Evolutionary conservation across 2,888 invertebrate genomes (phyloP).

Genomic region (Drosophila hawaiiensis): DNA sequence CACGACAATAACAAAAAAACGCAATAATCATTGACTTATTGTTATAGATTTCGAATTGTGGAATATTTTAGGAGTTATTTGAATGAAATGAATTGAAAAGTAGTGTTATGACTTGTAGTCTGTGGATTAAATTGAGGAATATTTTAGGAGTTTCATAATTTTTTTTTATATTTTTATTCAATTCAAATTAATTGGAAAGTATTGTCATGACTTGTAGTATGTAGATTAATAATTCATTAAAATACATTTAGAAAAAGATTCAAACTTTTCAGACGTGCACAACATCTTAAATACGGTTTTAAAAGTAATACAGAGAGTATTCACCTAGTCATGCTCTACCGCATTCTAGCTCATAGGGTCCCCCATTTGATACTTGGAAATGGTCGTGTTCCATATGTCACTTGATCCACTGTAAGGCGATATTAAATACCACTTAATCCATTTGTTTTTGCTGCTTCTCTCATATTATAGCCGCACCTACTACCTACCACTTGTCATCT

Average conservation of each 20-base stretch:
- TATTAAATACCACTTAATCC: constrained; percentile 36
- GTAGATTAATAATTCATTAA: neutral
- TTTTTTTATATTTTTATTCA: neutral
- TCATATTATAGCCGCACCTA: constrained; percentile 11
- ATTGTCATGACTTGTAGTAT: neutral
- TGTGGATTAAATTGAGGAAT: neutral
- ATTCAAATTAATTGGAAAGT: neutral
- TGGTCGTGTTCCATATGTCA: constrained; percentile 18
- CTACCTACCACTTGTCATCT: constrained; percentile 45
- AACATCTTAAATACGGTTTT: neutral
- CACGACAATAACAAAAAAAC: neutral
- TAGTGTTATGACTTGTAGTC: neutral
- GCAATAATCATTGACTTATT: neutral
- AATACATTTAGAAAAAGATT: neutral
- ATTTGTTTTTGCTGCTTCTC: constrained; percentile 29
- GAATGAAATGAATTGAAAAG: neutral
- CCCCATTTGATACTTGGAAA: neutral
- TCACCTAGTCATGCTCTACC: neutral
- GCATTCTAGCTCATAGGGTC: neutral
- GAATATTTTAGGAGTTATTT: neutral
- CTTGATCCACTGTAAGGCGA: constrained; percentile 21
- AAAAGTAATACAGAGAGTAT: neutral
- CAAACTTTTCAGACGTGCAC: neutral
- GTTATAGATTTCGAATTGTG: neutral
- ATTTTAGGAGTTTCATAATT: no score